These are phyloP conservation scores for Myoxocephalus aenaeus DNA, from an alignment of 2,797 vertebrate genomes.

Conservation along the genomic window DNA sequence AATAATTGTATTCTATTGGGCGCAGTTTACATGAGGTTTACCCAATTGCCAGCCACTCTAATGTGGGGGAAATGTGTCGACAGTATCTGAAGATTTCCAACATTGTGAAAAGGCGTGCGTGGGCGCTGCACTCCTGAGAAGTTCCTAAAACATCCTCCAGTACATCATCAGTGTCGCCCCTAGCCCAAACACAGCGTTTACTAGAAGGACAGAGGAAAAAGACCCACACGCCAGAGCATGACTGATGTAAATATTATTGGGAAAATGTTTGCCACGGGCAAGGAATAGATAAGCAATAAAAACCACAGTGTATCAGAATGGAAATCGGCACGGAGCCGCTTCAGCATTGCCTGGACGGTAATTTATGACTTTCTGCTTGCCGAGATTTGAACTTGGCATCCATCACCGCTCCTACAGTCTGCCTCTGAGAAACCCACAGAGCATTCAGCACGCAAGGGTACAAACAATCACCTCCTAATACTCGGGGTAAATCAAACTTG, in stretches of 20 bases:
- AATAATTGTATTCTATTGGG: too few relatives aligned
- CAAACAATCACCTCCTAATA: slow-evolving; percentile 59
- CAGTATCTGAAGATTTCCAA: neutral
- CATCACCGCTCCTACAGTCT: slow-evolving; percentile 33
- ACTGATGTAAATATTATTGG: slow-evolving; percentile 67
- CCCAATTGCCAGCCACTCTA: slow-evolving; percentile 6
- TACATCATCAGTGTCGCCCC: slow-evolving; percentile 37
- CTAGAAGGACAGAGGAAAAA: slow-evolving; percentile 50
- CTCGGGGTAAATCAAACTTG: slow-evolving; percentile 50
- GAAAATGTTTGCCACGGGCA: slow-evolving; percentile 63
- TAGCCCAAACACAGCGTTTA: slow-evolving; percentile 53
- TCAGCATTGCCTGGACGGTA: slow-evolving; percentile 50
- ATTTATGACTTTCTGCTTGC: slow-evolving; percentile 71
- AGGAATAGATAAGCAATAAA: slow-evolving; percentile 71
- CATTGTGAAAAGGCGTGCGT: slow-evolving; percentile 5
- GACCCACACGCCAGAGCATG: slow-evolving; percentile 38
- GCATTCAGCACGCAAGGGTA: slow-evolving; percentile 60
- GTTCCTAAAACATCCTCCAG: slow-evolving; percentile 22
- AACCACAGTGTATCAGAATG: slow-evolving; percentile 63
- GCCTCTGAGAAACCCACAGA: slow-evolving; percentile 52
- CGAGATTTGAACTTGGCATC: slow-evolving; percentile 66
- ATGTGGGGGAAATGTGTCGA: neutral
- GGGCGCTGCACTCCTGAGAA: slow-evolving; percentile 21
- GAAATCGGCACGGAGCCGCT: slow-evolving; percentile 59
- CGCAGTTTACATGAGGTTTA: neutral